These are phyloP conservation scores for Macquaria australasica DNA, from an alignment of 2,113 vertebrate species.

Conservation along the genomic window DNA sequence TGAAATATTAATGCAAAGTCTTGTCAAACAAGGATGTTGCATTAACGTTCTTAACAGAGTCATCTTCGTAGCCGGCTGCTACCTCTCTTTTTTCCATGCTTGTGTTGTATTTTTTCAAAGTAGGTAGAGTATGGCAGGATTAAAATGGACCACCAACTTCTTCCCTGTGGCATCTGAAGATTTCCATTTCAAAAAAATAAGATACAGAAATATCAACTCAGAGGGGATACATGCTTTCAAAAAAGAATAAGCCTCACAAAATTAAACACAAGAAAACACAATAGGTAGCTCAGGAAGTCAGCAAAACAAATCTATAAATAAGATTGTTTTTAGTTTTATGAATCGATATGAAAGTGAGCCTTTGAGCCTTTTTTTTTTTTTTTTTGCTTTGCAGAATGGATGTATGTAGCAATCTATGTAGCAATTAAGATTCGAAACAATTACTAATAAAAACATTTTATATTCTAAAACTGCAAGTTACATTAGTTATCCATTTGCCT, in stretches of 20 bases:
- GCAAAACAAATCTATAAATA: not conserved
- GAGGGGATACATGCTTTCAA: not conserved
- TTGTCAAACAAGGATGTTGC: constrained; percentile 70
- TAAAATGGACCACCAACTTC: not conserved
- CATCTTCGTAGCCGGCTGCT: not conserved
- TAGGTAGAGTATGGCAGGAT: not conserved
- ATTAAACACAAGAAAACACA: not conserved
- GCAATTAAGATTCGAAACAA: not conserved
- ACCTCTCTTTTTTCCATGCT: not conserved
- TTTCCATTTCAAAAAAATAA: constrained; percentile 9
- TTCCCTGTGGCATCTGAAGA: not conserved
- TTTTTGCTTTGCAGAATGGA: no score
- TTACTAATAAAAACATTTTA: no score
- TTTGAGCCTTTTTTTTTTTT: not conserved
- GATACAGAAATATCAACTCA: not conserved
- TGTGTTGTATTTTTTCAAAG: constrained; percentile 8
- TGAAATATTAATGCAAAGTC: constrained; percentile 70
- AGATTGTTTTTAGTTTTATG: not conserved
- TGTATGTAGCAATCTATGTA: not conserved
- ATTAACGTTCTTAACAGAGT: constrained; percentile 60
- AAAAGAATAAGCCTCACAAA: not conserved
- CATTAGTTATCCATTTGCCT: not conserved
- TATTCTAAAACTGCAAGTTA: not conserved
- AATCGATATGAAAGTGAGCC: no score
- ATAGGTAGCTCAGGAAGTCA: not conserved